Evolutionary conservation across 2,113 vertebrate genomes (phyloP).

Genomic region (Bambusicola thoracicus): DNA sequence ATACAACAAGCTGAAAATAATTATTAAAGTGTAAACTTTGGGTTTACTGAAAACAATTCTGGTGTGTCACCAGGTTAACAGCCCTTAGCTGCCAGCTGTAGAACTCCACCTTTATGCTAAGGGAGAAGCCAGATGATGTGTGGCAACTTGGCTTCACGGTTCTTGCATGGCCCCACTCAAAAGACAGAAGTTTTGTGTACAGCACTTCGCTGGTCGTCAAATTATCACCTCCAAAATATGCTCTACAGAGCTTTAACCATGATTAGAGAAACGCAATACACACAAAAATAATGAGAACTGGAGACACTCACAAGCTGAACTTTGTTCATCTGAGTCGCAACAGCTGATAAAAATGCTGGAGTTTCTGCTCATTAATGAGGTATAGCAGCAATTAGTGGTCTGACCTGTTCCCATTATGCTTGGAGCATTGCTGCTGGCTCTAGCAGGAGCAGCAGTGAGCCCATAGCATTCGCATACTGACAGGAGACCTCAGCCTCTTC

Average conservation of each 20-base stretch:
- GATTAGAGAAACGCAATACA: neutral
- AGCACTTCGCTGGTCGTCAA: neutral
- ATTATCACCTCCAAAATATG: neutral
- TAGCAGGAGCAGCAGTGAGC: neutral
- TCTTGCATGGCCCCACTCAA: neutral
- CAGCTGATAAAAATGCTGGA: neutral
- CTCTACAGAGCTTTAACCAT: neutral
- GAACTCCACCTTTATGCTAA: neutral
- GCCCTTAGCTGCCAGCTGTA: neutral
- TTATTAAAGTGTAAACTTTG: neutral
- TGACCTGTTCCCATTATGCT: neutral
- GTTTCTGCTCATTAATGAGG: conserved; percentile 40
- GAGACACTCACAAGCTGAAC: neutral
- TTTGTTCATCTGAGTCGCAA: neutral
- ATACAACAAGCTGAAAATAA: neutral
- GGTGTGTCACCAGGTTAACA: neutral
- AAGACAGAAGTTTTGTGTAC: neutral
- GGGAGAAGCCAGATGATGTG: neutral
- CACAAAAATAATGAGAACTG: neutral
- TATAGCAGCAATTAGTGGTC: neutral
- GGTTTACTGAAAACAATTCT: neutral
- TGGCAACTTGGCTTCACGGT: neutral
- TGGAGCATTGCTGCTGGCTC: neutral
- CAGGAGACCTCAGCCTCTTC: neutral
- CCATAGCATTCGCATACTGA: neutral